Conservation (phyloP, 2,113 vertebrate species). For the Pristiophorus japonicus region DNA sequence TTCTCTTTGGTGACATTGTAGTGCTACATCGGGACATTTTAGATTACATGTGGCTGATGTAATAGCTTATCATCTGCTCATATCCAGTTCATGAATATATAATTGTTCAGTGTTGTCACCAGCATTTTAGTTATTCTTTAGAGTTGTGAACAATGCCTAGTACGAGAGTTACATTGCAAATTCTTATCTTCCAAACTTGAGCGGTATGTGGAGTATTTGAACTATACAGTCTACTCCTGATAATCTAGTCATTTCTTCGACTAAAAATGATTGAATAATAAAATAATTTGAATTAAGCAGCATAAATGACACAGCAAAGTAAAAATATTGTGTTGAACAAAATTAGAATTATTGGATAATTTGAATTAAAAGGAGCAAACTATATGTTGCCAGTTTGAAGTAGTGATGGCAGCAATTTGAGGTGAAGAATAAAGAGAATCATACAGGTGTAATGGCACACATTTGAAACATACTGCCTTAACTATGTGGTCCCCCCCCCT, state of each 20-base stretch:
- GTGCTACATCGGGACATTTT: background rate
- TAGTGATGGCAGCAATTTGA: background rate
- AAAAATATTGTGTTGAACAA: background rate
- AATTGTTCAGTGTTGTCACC: background rate
- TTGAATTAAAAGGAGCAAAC: background rate
- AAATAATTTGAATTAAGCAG: background rate
- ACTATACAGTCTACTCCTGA: background rate
- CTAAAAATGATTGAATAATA: background rate
- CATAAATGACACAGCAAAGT: background rate
- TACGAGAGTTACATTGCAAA: background rate
- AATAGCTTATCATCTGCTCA: too few species aligned
- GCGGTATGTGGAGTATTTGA: background rate
- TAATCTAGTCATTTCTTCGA: background rate
- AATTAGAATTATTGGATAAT: background rate
- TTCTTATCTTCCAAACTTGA: background rate
- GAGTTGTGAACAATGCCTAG: background rate
- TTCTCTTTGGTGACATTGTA: background rate
- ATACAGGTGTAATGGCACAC: background rate
- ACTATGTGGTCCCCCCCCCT: too few species aligned
- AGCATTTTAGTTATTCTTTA: background rate
- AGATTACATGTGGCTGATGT: background rate
- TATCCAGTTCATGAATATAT: background rate
- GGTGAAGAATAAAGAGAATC: background rate
- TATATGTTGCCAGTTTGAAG: background rate
- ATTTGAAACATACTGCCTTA: background rate